Base-by-base conservation (phyloP, 2,113 vertebrate species). In the Maccullochella peelii region DNA sequence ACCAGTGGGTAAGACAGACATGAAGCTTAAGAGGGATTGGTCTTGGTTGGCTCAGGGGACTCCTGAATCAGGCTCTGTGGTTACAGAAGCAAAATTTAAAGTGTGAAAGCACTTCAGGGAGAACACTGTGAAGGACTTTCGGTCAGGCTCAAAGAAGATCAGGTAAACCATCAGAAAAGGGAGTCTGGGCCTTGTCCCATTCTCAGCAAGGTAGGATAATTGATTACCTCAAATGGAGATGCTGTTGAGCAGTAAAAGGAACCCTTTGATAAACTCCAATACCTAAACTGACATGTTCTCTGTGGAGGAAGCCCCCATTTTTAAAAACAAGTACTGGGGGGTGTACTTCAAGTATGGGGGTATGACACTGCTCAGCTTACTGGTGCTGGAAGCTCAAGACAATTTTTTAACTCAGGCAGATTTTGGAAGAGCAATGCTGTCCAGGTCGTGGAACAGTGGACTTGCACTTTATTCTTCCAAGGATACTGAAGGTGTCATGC, bases 201-300 rank as follows among this genome's bases (percentile, higher is more conserved):
- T 75, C 42, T n/a, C 33, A 18, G 47, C 23, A 25, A 52, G 59
- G 59, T 63, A 76, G 20, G 21, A 27, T 63, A 75, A 75, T 75
- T 75, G 30, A 75, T 65, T 38, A 52, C 42, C 30, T 50, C 30
- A 52, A 52, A 52, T 50, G 8, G 27, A 33, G 30, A 52, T 52
- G 58, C 58, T 62, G 47, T 54, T 30, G 25, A 8, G 59, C 30
- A 65, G 27, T n/a, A 52, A 63, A 52, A 75, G 23, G 30, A 65
- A 52, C 44, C 5, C 6, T 65, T 25, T 76, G 33, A 65, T 76
- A 50, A 76, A 76, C 59, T 57, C 23, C 8, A 20, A 1, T 40
- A n/a, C 6, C 21, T 44, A 42, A 42, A 44, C 38, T 14, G 8
- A 25, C 33, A 54, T 71, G 21, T 33, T 3, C 33, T 52, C 44